Percentiles rank a stretch among this genome's conserved stretches.
Evolutionary conservation across 2,888 invertebrate species (phyloP).

Genomic region (Agriopis marginaria): DNA sequence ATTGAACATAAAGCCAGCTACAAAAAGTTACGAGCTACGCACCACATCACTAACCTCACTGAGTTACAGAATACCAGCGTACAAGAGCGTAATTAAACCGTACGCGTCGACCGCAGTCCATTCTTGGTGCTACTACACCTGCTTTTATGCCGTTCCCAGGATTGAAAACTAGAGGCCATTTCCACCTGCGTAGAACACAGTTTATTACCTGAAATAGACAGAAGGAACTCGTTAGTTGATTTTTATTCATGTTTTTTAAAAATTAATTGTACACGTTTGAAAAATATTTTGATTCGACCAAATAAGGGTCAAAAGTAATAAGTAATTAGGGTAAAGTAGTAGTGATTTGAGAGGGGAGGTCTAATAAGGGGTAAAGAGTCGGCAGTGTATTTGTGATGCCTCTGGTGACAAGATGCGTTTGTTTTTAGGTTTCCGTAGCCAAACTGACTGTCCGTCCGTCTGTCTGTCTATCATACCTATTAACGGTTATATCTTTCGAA

Average conservation of each 20-base stretch:
- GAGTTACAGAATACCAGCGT: slow-evolving; percentile 51
- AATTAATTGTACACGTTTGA: no score
- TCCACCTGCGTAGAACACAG: slow-evolving; percentile 3
- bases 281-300: no score
- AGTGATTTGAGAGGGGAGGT: no score
- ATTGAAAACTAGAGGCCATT: slow-evolving; percentile 17
- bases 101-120: slow-evolving; percentile 57
- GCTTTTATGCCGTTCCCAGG: slow-evolving; percentile 31
- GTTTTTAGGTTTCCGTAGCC: no score
- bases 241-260: background rate
- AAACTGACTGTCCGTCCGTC: no score
- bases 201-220: slow-evolving; percentile 29
- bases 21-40: background rate
- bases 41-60: slow-evolving; percentile 7
- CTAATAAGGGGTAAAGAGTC: no score
- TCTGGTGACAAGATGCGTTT: no score
- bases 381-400: no score
- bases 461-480: no score
- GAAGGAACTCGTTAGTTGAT: background rate
- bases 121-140: slow-evolving; percentile 49
- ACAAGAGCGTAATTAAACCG: slow-evolving; percentile 70
- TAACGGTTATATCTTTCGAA: no score
- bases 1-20: background rate
- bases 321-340: no score
- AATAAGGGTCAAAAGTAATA: no score